Conservation (phyloP, 1,140 invertebrate species). For the Andrena cerasifolii region DNA sequence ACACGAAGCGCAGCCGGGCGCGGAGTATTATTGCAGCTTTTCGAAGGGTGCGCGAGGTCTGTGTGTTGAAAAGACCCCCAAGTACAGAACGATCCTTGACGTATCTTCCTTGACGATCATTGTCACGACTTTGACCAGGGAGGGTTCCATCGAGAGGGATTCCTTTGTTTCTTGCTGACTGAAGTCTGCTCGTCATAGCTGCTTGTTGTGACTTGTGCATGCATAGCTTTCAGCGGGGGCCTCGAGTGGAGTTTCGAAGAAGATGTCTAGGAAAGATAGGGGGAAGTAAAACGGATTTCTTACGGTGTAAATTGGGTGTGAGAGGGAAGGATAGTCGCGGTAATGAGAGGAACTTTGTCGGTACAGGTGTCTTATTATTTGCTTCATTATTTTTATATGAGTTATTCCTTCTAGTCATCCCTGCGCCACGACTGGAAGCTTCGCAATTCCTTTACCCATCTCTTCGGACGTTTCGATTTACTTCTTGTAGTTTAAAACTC, state of each 20-base stretch:
- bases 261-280: too few species aligned
- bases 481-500: slow-evolving; percentile 2
- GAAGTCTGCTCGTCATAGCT: too few species aligned
- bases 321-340: too few species aligned
- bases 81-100: neutral
- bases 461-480: slow-evolving; percentile 10
- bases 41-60: neutral
- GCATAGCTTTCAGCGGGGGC: too few species aligned
- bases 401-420: neutral
- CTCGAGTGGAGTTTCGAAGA: too few species aligned
- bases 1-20: neutral
- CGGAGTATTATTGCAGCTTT: neutral
- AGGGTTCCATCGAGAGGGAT: neutral
- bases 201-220: too few species aligned
- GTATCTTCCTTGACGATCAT: neutral
- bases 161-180: too few species aligned
- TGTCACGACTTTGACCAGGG: neutral
- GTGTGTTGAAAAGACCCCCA: neutral
- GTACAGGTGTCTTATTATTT: neutral
- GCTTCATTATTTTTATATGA: neutral
- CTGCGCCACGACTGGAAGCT: neutral
- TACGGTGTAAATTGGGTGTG: too few species aligned
- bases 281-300: too few species aligned
- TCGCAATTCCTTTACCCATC: neutral
- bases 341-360: neutral